Conservation (phyloP, 2,113 vertebrate genomes). For the Numenius arquata region DNA sequence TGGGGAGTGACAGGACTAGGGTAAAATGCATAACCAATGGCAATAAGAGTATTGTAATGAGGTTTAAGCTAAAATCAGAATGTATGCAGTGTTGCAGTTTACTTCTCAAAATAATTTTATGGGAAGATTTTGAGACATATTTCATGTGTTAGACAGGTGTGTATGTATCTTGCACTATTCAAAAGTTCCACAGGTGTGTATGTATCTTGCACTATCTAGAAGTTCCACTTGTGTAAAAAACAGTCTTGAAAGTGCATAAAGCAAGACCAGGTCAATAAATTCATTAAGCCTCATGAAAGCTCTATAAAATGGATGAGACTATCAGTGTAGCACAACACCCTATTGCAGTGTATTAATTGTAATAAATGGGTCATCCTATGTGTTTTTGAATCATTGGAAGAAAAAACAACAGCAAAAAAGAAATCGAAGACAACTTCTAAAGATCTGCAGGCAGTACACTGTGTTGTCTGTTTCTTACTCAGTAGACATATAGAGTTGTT, state of each 20-base stretch:
- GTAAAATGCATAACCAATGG: neutral
- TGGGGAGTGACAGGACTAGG: neutral
- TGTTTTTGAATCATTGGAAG: neutral
- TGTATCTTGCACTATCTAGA: neutral
- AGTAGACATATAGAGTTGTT: neutral
- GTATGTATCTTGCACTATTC: neutral
- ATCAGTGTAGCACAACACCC: neutral
- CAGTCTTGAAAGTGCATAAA: neutral
- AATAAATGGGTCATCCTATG: neutral
- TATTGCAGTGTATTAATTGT: neutral
- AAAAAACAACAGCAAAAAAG: neutral
- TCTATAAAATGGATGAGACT: neutral
- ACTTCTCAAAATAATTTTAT: neutral
- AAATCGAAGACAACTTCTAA: neutral
- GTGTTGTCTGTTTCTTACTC: neutral
- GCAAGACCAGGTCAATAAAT: neutral
- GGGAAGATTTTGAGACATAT: neutral
- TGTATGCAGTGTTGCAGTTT: neutral
- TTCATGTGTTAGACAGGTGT: neutral
- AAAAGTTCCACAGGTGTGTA: neutral
- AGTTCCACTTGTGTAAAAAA: neutral
- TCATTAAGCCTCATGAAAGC: neutral
- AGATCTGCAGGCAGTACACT: neutral
- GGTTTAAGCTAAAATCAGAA: neutral
- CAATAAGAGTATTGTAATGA: neutral